Evolutionary conservation across 2,113 vertebrate genomes (phyloP), one percentile per base, ranked within the genome.

Genomic region (Varanus salvator): DNA sequence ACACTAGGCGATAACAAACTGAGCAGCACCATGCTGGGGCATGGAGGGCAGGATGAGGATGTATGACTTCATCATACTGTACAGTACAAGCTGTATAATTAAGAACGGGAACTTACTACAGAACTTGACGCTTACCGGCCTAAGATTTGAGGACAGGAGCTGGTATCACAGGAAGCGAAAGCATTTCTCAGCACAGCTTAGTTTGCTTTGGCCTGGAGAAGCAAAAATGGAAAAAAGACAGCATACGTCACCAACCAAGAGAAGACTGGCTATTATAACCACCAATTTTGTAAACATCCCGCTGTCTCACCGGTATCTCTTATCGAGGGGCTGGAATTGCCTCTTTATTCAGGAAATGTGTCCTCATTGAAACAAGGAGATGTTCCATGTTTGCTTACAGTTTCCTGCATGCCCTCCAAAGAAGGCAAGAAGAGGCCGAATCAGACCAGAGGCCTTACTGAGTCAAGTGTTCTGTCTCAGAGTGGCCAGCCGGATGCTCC

Each of bases 81-180:
- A 72, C 12, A 54, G 27, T 25, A 44, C 69, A 31, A 76, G 52
- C 34, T 38, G 1, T 17, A 34, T 66, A 68, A n/a, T 50, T 77
- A 71, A 91, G 72, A 87, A 91, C 91, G 89, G 88, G n/a, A 84
- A 87, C 1, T 4, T 72, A 25, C 86, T 14, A 50, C 60, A 71
- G 31, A 44, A 64, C n/a, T 0, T 9, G 25, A 66, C 64, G 12
- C 38, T 69, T 25, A 82, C 54, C 1, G 64, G 68, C 57, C 50
- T 84, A 68, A 1, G 8, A 80, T 80, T 50, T 50, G 76, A 86
- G 84, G 72, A 23, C 0, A 2, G 76, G 44, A 38, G 85, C 81
- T 4, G 50, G 25, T 0, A 19, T 48, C 25, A 14, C 25, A 0
- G 4, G 27, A 52, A 52, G n/a, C 7, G 19, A 15, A 34, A 91